phyloP scores from a whole-genome alignment of 2,113 vertebrate genomes.

The Cyprinodon variegatus region DNA sequence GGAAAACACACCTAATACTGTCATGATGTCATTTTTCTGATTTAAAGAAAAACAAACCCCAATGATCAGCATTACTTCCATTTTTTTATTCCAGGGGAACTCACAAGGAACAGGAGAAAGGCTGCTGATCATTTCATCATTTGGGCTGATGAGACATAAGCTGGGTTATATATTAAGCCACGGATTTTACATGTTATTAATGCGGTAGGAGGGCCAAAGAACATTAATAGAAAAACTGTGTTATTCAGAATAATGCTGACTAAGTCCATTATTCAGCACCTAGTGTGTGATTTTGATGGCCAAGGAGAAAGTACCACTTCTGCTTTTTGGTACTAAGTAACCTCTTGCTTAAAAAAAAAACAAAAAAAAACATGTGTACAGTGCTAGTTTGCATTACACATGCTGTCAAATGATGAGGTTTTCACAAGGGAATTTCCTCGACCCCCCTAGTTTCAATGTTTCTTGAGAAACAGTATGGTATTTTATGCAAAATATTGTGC shows the following conservation, averaged over 20 bases:
- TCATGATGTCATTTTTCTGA: neutral
- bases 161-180: neutral
- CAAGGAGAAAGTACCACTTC: neutral
- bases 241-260: neutral
- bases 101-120: neutral
- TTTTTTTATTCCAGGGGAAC: neutral
- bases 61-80: neutral
- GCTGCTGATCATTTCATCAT: neutral
- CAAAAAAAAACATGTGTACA: neutral
- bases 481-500: too few relatives aligned
- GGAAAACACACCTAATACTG: neutral
- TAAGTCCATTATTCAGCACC: neutral
- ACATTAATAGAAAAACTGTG: neutral
- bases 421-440: neutral
- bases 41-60: neutral
- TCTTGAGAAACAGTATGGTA: neutral
- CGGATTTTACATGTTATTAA: neutral
- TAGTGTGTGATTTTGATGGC: constrained; percentile 10
- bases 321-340: neutral
- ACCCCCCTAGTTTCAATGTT: neutral
- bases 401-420: neutral
- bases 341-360: too few relatives aligned
- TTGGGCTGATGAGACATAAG: neutral
- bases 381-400: too few relatives aligned
- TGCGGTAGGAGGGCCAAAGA: neutral